A percentile compares a stretch with the other conserved stretches of the same genome.
phyloP scores from a whole-genome alignment of 2,888 invertebrate species.

The Stictocephala bisonia region DNA sequence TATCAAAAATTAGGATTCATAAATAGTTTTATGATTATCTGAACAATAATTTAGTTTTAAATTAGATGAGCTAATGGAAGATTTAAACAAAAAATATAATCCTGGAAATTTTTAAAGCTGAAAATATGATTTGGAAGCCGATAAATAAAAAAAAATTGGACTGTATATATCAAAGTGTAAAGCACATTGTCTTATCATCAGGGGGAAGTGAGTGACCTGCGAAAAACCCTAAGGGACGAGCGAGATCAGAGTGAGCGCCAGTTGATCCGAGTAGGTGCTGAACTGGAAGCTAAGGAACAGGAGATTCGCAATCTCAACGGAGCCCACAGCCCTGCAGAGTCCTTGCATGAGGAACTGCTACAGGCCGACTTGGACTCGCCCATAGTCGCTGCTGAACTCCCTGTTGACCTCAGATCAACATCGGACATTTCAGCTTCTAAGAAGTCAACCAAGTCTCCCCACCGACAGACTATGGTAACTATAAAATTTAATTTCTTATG shows the following conservation, averaged over 20 bases:
- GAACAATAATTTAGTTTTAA: no score
- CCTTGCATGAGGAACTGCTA: slow-evolving; percentile 12
- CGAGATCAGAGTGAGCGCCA: slow-evolving; percentile 13
- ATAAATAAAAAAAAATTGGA: no score
- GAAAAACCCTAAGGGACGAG: slow-evolving; percentile 20
- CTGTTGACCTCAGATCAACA: slow-evolving; percentile 30
- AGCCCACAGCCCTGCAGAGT: neutral
- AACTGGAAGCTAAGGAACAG: slow-evolving; percentile 17
- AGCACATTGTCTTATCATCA: no score
- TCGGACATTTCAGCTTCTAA: slow-evolving; percentile 31
- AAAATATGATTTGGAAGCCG: no score
- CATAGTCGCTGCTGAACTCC: slow-evolving; percentile 17
- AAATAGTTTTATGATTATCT: no score
- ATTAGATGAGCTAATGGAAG: no score
- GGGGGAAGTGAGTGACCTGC: slow-evolving; percentile 22
- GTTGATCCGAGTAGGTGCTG: slow-evolving; percentile 3
- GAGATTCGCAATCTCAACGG: neutral
- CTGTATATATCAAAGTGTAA: no score
- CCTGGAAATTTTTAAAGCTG: no score
- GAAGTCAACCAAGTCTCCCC: neutral
- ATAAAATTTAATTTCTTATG: no score
- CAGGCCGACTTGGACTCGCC: neutral
- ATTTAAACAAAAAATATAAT: no score
- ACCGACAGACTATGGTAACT: neutral
- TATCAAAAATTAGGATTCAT: no score